A percentile compares a stretch with the other conserved stretches of the same genome.
phyloP scores from a whole-genome alignment of 2,113 vertebrate genomes.

The Anarhynchus alexandrinus region DNA sequence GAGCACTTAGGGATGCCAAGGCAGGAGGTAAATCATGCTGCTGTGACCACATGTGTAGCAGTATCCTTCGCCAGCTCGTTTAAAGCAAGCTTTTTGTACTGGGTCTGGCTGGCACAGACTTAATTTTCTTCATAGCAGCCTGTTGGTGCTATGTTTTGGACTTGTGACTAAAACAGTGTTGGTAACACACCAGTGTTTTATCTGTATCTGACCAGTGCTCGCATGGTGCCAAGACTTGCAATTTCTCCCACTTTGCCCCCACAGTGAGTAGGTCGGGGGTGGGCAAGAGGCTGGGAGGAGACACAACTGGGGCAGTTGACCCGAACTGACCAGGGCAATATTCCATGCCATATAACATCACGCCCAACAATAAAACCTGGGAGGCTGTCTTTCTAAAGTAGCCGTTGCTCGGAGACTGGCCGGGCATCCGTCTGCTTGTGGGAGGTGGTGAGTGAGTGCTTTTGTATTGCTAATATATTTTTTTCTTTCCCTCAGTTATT shows the following conservation, averaged over 20 bases:
- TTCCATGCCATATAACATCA: neutral
- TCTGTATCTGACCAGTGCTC: neutral
- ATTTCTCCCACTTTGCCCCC: neutral
- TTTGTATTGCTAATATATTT: neutral
- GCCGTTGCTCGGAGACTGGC: neutral
- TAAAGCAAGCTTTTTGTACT: neutral
- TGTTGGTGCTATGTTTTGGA: neutral
- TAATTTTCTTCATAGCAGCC: neutral
- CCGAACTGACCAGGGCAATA: neutral
- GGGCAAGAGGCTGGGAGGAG: neutral
- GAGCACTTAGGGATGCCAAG: neutral
- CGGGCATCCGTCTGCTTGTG: neutral
- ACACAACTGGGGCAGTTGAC: neutral
- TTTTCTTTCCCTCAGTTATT: neutral
- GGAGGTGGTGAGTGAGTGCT: neutral
- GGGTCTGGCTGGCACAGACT: neutral
- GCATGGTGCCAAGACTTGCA: neutral
- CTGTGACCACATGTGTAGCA: neutral
- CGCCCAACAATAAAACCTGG: neutral
- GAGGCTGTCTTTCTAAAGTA: neutral
- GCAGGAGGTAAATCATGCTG: neutral
- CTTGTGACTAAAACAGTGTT: neutral
- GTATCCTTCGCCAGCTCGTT: rapidly evolving
- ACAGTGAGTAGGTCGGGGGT: neutral
- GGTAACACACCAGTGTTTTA: neutral